These are phyloP conservation scores for Discoglossus pictus DNA, from an alignment of 2,797 vertebrate species.

Conservation along the genomic window DNA sequence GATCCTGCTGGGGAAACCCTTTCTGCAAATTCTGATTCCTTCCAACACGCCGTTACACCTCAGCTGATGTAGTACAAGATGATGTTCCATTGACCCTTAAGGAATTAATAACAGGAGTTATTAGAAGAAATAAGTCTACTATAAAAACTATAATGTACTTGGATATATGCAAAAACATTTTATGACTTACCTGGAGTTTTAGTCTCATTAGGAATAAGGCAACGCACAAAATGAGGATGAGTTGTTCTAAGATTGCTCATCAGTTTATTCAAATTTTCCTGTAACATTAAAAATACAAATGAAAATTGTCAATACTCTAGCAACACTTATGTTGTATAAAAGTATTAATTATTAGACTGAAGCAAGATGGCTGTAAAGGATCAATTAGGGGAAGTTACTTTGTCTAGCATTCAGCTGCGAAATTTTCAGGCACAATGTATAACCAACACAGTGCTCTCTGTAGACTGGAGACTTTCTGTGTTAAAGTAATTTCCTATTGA, in stretches of 20 bases:
- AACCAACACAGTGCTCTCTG: too few species aligned
- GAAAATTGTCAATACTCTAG: too few species aligned
- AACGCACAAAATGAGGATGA: slow-evolving; percentile 70
- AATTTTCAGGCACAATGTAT: too few species aligned
- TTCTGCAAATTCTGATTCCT: slow-evolving; percentile 83
- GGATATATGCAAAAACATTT: not conserved
- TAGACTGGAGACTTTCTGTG: too few species aligned
- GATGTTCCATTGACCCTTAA: slow-evolving; percentile 64
- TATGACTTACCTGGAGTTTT: slow-evolving; percentile 65
- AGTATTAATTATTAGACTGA: too few species aligned
- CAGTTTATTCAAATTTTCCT: slow-evolving; percentile 84
- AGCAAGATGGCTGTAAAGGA: too few species aligned
- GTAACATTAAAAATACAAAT: slow-evolving; percentile 8
- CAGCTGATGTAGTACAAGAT: slow-evolving; percentile 80
- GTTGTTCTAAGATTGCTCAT: slow-evolving; percentile 69
- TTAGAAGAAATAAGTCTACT: too few species aligned
- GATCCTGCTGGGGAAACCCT: slow-evolving; percentile 81
- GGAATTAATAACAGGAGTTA: not conserved
- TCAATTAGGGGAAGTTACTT: too few species aligned
- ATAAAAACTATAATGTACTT: not conserved
- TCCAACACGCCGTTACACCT: slow-evolving; percentile 81
- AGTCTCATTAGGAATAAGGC: slow-evolving; percentile 70
- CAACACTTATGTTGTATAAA: too few species aligned
- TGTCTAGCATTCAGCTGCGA: too few species aligned
- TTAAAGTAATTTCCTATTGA: too few species aligned